Conservation (phyloP, 1,140 invertebrate species). For the Bombus waltoni region DNA sequence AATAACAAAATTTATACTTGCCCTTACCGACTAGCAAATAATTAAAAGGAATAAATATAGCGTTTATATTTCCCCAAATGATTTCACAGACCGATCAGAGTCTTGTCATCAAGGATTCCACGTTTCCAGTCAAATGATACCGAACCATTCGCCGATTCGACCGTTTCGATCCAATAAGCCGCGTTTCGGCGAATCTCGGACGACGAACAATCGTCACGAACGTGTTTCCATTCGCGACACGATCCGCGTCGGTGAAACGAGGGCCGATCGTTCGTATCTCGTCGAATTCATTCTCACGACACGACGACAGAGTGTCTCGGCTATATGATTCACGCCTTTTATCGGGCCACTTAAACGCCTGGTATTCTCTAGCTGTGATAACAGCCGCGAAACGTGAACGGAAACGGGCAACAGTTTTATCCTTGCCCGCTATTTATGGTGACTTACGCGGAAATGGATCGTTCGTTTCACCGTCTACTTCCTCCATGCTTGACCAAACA, state of each 20-base stretch:
- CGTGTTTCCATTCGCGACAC: not conserved
- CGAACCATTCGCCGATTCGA: not conserved
- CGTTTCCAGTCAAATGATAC: not conserved
- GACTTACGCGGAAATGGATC: slow-evolving; percentile 41
- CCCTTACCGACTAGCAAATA: too few relatives aligned
- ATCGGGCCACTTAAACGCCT: slow-evolving; percentile 52
- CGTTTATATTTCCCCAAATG: too few relatives aligned
- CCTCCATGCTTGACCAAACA: slow-evolving; percentile 18
- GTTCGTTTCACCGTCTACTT: slow-evolving; percentile 33
- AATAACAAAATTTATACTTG: too few relatives aligned
- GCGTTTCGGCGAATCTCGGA: not conserved
- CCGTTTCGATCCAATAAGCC: not conserved
- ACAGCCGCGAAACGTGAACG: slow-evolving; percentile 33
- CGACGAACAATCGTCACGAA: not conserved
- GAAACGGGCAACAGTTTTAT: slow-evolving; percentile 45
- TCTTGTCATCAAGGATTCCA: not conserved
- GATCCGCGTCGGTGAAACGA: not conserved
- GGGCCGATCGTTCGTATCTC: not conserved
- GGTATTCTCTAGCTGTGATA: slow-evolving; percentile 48
- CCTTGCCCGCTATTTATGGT: slow-evolving; percentile 40
- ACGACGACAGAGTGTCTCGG: not conserved
- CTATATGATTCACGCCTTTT: slow-evolving; percentile 60
- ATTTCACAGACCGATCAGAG: not conserved
- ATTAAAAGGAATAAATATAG: too few relatives aligned
- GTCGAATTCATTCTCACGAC: slow-evolving; percentile 35